Evolutionary conservation across 2,888 invertebrate genomes (phyloP), one percentile per base, ranked within the genome.

Genomic region (Lepidochrysops patricia): DNA sequence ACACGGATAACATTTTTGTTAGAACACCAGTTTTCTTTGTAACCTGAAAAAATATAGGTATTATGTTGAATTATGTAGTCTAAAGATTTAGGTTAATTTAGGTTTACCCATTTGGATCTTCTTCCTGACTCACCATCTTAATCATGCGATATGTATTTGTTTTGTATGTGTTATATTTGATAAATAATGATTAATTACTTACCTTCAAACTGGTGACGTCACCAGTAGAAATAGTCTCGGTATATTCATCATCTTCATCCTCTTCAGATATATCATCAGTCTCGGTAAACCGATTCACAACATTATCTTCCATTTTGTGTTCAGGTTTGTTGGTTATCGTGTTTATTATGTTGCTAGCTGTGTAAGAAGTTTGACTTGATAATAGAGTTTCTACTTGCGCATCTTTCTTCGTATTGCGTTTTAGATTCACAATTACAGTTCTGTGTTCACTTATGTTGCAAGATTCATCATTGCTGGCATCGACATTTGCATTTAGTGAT

Each of bases 401-500:
- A 29, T 37, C 54, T 58, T 25, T 59, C 29, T 12, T 60, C 37
- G n/a, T 35, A 35, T 32, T 29, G 27, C 35, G 15, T 13, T 57
- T 23, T 54, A 3, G 60, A 64, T 43, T 61, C 50, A 34, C 62
- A 19, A 63, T 62, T 7, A 50, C 13, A 7, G 62, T 69, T 62
- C 67, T 71, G 7, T 66, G 12, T 37, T 71, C 67, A 35, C 70
- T 71, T 60, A 75, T 74, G 57, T 71, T 76, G 2, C 63, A 58
- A 1, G 80, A 74, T 6, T 72, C 70, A 27, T 74, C 75, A 66
- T 77, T 79, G n/a, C 68, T 68, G 1, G 74, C 71, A 13, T 77
- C 76, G 64, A 78, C 62, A 56, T 76, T 76, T 3, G 79, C 62
- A 19, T 82, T 77, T 63, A 87, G 74, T 0, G 87, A 84, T 63